Evolutionary conservation across 1,140 invertebrate genomes (phyloP), one percentile per base, ranked within the genome.

Genomic region (Drosophila nigromelanica): DNA sequence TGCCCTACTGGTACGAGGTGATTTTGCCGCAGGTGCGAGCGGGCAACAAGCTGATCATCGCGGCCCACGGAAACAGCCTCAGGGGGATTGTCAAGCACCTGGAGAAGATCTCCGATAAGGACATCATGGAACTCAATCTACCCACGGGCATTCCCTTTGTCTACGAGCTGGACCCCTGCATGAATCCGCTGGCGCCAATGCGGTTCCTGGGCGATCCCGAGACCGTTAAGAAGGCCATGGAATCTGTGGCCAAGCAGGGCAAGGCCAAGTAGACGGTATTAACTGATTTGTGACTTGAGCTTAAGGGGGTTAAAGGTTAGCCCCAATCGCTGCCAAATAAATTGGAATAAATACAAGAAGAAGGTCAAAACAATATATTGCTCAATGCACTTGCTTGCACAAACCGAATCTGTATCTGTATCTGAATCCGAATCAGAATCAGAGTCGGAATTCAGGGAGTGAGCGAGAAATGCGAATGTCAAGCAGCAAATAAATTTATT

Each of bases 101-200:
- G 86, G 98, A 99, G 5, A 21, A 59, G 4, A 64, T 99, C 86
- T 95, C 94, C 58, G 97, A 99, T 87, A 95, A 96, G 68, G 95
- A 94, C 64, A 99, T 99, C 61, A 97, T 98, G 96, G 95, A 94
- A 42, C 92, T 99, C 0, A 99, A 99, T 93, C 94, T 99, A 21
- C 98, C 98, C 11, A 99, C 98, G 86, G 98, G 97, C 47, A 98
- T 99, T 90, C 98, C 98, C 40, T 97, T 99, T 91, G 96, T 98
- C 0, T 99, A 99, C 91, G 97, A 98, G 92, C 92, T 99, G 78
- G 97, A 98, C 92, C 96, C 96, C 73, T 94, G 97, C 85, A 94
- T 99, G 78, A 96, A 97, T 78, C 97, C 98, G 0, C 94, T 98
- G 7, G 95, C 95, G 48, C 96, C 97, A 14, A 96, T 98, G 95